Base-by-base conservation (phyloP, 2,113 vertebrate genomes). In the Pelodiscus sinensis region DNA sequence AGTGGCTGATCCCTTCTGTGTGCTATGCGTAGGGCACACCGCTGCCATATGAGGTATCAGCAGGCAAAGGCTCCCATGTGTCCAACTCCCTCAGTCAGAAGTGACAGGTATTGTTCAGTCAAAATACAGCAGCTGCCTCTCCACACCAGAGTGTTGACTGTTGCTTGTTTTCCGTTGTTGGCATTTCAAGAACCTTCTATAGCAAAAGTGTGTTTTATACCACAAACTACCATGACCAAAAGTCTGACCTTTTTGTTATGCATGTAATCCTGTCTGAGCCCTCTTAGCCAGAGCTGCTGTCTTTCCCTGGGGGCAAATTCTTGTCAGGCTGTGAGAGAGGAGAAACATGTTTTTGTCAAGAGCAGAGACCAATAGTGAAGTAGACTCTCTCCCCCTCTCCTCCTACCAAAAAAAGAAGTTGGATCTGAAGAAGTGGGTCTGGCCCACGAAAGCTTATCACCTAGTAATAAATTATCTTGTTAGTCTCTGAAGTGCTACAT, bases 281-380 rank as follows among this genome's bases (percentile, higher is more conserved):
- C 90, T 95, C 96, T 94, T 89, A 90, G 86, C 81, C 88, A 89
- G 82, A 83, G 89, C 92, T 92, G 96, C 95, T 94, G 57, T 92
- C 85, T 52, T 97, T 94, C 95, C 96, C 90, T 84, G 94, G 84
- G 85, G 95, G 95, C 90, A 93, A 90, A 95, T 97, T 97, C 96
- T 97, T 90, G 86, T 87, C 85, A 51, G 81, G 87, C 94, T 96
- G 95, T 93, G 95, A 78, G 82, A 92, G 84, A 97, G 91, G 90
- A 92, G 89, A 95, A 93, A 94, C 19, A 8, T 95, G 91, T 95
- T 96, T 96, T 79, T 85, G 87, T 95, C 80, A 4, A 89, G 95
- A 82, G 88, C 78, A 85, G 82, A 96, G 81, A 90, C 79, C 92
- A 86, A 86, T 78, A 84, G 54, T 10, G 58, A 81, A 77, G 84